Percentiles rank a stretch among this genome's conserved stretches.
Evolutionary conservation across 2,888 invertebrate genomes (phyloP).

Genomic region (Phaedon cochleariae): DNA sequence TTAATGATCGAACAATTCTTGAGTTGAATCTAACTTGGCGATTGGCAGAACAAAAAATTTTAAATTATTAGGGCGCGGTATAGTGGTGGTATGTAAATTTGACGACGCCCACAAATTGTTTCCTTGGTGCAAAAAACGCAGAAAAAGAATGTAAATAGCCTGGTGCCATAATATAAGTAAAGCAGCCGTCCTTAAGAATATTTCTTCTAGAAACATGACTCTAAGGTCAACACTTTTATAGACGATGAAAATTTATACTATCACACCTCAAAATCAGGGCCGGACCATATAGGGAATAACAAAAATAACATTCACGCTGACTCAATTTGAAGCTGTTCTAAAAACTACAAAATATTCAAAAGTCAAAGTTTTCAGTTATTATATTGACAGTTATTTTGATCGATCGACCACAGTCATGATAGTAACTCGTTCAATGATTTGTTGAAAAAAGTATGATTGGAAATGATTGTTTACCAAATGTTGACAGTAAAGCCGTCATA

Average conservation of each 20-base stretch:
- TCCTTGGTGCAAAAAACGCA: conserved; percentile 15
- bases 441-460: too few relatives aligned
- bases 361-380: too few relatives aligned
- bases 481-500: too few relatives aligned
- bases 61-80: conserved; percentile 24
- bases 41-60: conserved; percentile 2
- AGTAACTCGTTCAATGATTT: too few relatives aligned
- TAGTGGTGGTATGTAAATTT: conserved; percentile 25
- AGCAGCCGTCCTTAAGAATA: conserved; percentile 4
- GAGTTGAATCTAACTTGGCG: too few relatives aligned
- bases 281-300: background rate
- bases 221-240: conserved; percentile 3
- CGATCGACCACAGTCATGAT: too few relatives aligned
- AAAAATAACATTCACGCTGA: background rate
- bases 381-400: too few relatives aligned
- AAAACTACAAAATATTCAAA: too few relatives aligned
- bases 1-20: too few relatives aligned
- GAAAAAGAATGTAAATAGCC: conserved; percentile 18
- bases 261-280: conserved; percentile 4
- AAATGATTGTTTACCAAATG: too few relatives aligned
- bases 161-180: background rate
- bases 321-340: background rate
- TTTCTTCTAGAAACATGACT: conserved; percentile 11
- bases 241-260: conserved; percentile 9
- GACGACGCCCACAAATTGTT: conserved; percentile 27